phyloP scores from a whole-genome alignment of 2,113 vertebrate species.

The Beaufortia kweichowensis region DNA sequence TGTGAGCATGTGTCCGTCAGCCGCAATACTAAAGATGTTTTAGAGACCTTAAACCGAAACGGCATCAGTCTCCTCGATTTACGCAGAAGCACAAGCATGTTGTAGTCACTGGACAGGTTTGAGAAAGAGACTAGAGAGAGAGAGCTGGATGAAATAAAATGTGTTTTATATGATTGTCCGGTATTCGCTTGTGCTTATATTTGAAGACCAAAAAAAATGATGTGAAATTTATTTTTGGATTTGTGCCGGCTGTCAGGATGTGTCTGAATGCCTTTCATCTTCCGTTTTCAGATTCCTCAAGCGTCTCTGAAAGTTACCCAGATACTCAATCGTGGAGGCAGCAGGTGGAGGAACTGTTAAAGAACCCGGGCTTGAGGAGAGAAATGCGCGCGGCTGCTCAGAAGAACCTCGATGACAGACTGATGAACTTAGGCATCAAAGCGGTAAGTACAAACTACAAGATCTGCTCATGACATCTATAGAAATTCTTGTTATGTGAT shows the following conservation, averaged over 20 bases:
- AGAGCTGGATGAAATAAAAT: neutral
- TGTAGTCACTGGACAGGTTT: neutral
- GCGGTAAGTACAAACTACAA: conserved; percentile 69
- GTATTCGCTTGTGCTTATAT: no score
- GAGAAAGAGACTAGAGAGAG: neutral
- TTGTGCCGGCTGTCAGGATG: neutral
- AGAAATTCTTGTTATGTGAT: no score
- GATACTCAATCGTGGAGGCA: conserved; percentile 62
- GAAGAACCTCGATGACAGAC: conserved; percentile 75
- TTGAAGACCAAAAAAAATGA: no score
- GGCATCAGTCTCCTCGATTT: neutral
- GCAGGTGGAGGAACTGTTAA: conserved; percentile 68
- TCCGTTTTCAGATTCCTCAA: conserved; percentile 65
- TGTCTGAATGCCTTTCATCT: neutral
- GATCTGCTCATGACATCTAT: neutral
- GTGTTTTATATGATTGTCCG: neutral
- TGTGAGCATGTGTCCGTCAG: conserved; percentile 30
- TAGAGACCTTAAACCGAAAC: neutral
- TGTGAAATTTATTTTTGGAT: neutral
- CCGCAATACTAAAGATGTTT: conserved; percentile 8
- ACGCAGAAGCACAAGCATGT: neutral
- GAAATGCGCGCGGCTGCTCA: conserved; percentile 80
- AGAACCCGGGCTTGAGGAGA: conserved; percentile 74
- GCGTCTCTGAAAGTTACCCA: conserved; percentile 61
- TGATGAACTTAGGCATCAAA: conserved; percentile 82